Base-by-base conservation (phyloP, 2,113 vertebrate species). In the Planiliza haematocheilus region DNA sequence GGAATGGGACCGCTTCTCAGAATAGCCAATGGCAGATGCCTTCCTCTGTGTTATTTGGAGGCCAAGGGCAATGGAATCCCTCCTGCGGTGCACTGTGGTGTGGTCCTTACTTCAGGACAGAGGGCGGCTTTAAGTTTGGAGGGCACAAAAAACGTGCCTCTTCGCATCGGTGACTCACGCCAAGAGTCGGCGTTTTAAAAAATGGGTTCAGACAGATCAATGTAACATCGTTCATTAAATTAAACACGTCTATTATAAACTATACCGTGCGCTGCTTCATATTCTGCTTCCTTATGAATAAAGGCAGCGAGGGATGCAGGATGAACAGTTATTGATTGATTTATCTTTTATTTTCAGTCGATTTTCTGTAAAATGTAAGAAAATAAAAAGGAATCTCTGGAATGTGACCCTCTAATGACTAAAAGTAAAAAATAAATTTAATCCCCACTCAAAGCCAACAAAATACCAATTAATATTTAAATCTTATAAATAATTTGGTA, bases 11-110 rank as follows among this genome's bases (percentile, higher is more conserved):
- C 41, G 90, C 91, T 80, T 91, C 93, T 93, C 89, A 94, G 93
- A 95, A 94, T 95, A 95, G 92, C 91, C 86, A 70, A 85, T 85
- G 81, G 76, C 88, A 89, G 91, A 94, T 93, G 91, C 92, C 90
- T 91, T 89, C 80, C 67, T 82, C 79, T 58, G 80, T 85, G 87
- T 93, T 94, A 95, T 94, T 93, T 93, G 91, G 85, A 92, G 93
- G 84, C 86, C 82, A 90, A 92, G 92, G 91, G 91, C 87, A 88
- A 91, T 72, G 77, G 90, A 91, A 92, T 94, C 88, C 65, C 80
- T 83, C 83, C 81, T 79, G 69, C 74, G 76, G 74, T 55, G 52
- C 8, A 24, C 68, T 45, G 74, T 50, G 16, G 34, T 46, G 43
- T 57, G 52, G 63, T 55, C 70, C 75, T 83, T 73, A 58, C 65